Evolutionary conservation across 2,888 invertebrate genomes (phyloP), one percentile per base, ranked within the genome.

Genomic region (Malthinus seriepunctatus): DNA sequence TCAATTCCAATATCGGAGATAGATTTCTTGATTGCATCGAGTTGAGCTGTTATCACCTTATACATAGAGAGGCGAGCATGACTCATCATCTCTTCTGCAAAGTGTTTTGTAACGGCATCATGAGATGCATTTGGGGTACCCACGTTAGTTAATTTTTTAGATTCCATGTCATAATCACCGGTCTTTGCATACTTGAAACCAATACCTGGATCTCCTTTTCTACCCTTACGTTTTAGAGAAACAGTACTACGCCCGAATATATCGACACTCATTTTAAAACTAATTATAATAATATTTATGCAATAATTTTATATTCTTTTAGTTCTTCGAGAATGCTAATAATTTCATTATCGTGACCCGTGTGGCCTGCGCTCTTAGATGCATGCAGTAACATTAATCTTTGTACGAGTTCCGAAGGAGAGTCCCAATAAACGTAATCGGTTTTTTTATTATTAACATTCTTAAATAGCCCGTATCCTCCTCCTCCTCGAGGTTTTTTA

Each of bases 361-460:
- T 50, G 15, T 50, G 12, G 2, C 50, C 50, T 12, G 50, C 50
- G 1, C 8, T 7, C n/a, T 23, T 50, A 2, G 38, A 38, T 9
- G 35, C 50, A 1, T n/a, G 10, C 9, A 50, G 37, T 5, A 38
- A 8, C 32, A 10, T 38, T 3, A 50, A 38, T 7, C 39, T n/a
- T 15, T 50, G 37, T 1, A 50, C 32, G 1, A 50, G 15, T 37
- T 50, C 35, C n/a, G 35, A 12, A 4, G 11, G 11, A 8, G 34
- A 31, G 23, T 38, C 37, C 50, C 50, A 50, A 38, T 35, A 35
- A n/a, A 38, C 15, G 11, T 35, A 50, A n/a, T 50, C 51, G 2
- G n/a, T 10, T 1, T 1, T 1, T 32, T 46, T 32, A 12, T 12
- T 11, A 8, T 32, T 32, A 6, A 46, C 46, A 3, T 15, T 37